These are phyloP conservation scores for Hyaena hyaena DNA, from an alignment of 2,113 vertebrate genomes.

Conservation along the genomic window DNA sequence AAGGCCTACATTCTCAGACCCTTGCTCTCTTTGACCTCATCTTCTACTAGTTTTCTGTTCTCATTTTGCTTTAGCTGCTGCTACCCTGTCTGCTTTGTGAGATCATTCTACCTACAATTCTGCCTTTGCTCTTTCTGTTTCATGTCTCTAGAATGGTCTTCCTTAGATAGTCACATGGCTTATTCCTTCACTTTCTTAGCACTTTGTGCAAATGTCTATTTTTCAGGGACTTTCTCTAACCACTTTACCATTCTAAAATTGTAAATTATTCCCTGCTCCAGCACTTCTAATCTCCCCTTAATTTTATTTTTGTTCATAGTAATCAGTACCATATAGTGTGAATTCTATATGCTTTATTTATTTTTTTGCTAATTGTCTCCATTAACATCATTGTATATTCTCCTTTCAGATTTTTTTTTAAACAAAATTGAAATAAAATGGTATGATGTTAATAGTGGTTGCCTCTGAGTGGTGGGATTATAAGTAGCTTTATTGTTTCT, in stretches of 20 bases:
- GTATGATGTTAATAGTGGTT: constrained; percentile 2
- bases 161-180: neutral
- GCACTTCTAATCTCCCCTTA: neutral
- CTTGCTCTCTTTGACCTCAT: neutral
- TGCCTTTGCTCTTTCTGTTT: neutral
- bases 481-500: constrained; percentile 27
- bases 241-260: neutral
- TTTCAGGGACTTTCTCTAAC: neutral
- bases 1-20: neutral
- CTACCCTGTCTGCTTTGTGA: neutral
- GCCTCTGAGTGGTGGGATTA: neutral
- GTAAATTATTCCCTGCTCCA: neutral
- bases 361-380: constrained; percentile 15
- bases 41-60: neutral
- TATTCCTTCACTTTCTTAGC: neutral
- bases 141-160: constrained; percentile 16
- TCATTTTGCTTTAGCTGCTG: constrained; percentile 4
- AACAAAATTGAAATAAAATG: neutral
- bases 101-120: neutral
- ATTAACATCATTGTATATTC: neutral
- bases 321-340: constrained; percentile 29
- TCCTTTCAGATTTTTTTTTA: neutral
- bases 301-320: constrained; percentile 26
- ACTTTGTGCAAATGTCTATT: neutral
- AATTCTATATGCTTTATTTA: neutral